Base-by-base conservation (phyloP, 53 echinoderm and acorn worm genomes). In the Holothuria leucospilota region DNA sequence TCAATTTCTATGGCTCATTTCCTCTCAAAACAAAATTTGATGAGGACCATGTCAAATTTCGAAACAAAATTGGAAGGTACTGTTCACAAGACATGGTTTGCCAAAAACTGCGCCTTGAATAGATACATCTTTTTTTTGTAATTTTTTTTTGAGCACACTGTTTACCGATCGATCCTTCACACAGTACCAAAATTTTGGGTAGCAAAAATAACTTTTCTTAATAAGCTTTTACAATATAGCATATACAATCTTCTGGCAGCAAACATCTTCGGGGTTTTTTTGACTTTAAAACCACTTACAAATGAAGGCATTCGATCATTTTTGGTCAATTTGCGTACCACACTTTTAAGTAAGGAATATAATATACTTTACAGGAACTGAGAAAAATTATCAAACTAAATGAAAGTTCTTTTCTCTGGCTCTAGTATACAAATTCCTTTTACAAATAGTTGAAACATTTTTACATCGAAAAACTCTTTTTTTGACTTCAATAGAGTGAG, bases 261-360 rank as follows among this genome's bases (percentile, higher is more conserved):
- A 83, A 83, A 83, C 62, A 81, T 81, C 59, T 64, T 63, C 38
- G 24, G 65, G 65, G 5, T 53, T 66, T 83, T 83, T 83, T 67
- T 13, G 39, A 18, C 81, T n/a, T n/a, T 49, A 51, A 83, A 65
- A 46, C 42, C 63, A 46, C 29, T 66, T 23, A 83, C 41, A 64
- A 81, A 81, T 66, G 52, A 83, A 83, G 84, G 84, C 84, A 83
- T 83, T 83, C 39, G 42, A 83, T 83, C 84, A 67, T 83, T 83
- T 80, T 83, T 83, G 84, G 84, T 83, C 84, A 83, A 83, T 66
- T 83, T 59, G 62, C 81, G 56, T 81, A 81, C 62, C 60, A 59
- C 29, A 78, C 78, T 56, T 34, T 34, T 71, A 78, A 61, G 62
- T 81, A 52, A 56, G 81, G 81, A 81, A 81, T 78, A 78, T 53